phyloP scores from a whole-genome alignment of 2,888 invertebrate species.

The Idaea straminata region DNA sequence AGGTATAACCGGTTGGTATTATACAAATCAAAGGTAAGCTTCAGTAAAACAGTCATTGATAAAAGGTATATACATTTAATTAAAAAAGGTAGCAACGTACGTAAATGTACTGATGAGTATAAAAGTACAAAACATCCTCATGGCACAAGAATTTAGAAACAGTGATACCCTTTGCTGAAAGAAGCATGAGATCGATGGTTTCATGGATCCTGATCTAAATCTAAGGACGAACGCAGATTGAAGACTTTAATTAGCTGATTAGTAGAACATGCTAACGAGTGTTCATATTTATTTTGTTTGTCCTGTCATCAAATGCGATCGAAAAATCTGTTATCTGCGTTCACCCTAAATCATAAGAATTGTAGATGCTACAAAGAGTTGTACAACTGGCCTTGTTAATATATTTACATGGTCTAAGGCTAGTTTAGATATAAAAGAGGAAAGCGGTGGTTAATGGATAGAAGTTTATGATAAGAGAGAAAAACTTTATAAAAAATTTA shows the following conservation, averaged over 20 bases:
- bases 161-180: slow-evolving; percentile 35
- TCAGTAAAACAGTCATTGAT: background rate
- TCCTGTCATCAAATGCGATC: background rate
- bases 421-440: background rate
- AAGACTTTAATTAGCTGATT: background rate
- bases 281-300: too few relatives aligned
- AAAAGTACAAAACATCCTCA: slow-evolving; percentile 61
- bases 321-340: background rate
- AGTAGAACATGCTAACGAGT: background rate
- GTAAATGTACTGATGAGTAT: slow-evolving; percentile 26
- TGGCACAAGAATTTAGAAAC: slow-evolving; percentile 68
- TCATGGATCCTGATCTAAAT: slow-evolving; percentile 22
- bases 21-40: too few relatives aligned
- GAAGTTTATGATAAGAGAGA: too few relatives aligned
- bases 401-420: slow-evolving; percentile 31
- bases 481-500: too few relatives aligned
- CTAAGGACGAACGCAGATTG: background rate
- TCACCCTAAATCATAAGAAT: slow-evolving; percentile 16
- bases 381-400: slow-evolving; percentile 15
- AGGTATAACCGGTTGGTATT: too few relatives aligned
- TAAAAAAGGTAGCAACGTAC: slow-evolving; percentile 29
- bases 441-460: too few relatives aligned
- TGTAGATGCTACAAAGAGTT: slow-evolving; percentile 12
- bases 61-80: slow-evolving; percentile 22
- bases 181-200: slow-evolving; percentile 24